phyloP scores from a whole-genome alignment of 30 jellyfish, hydroid and myxozoan species.

The Rhopilema esculentum region DNA sequence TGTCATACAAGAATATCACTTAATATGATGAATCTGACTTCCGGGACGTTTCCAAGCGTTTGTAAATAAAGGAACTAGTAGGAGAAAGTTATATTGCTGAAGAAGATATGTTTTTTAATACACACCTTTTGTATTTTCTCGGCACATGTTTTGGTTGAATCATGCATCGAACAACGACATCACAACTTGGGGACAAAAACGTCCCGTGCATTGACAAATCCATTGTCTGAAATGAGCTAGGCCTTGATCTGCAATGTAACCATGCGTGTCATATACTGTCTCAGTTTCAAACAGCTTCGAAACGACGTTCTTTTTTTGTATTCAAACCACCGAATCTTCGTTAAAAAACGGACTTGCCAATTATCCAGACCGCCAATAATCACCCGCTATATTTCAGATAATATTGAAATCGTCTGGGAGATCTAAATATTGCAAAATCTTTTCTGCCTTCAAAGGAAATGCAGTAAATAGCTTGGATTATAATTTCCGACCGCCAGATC shows the following conservation, averaged over 20 bases:
- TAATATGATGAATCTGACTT: too few relatives aligned
- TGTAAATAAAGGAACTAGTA: too few relatives aligned
- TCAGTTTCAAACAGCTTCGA: not conserved
- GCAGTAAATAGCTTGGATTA: not conserved
- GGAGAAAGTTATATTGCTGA: too few relatives aligned
- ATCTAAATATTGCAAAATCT: not conserved
- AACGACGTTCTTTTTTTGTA: not conserved
- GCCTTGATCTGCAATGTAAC: not conserved
- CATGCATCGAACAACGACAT: constrained; percentile 73
- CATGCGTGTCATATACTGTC: not conserved
- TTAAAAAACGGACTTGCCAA: not conserved
- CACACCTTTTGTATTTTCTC: constrained; percentile 68
- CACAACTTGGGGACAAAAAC: constrained; percentile 63
- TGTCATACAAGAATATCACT: too few relatives aligned
- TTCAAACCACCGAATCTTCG: not conserved
- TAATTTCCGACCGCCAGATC: not conserved
- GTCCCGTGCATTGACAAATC: constrained; percentile 70
- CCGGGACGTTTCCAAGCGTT: too few relatives aligned
- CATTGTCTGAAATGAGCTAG: constrained; percentile 40
- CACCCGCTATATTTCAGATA: not conserved
- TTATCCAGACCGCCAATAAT: not conserved
- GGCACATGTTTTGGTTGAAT: constrained; percentile 70
- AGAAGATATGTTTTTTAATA: not conserved
- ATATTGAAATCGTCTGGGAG: not conserved
- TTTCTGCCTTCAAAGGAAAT: not conserved